These are phyloP conservation scores for Malurus melanocephalus DNA, from an alignment of 2,113 vertebrate genomes.

Conservation along the genomic window DNA sequence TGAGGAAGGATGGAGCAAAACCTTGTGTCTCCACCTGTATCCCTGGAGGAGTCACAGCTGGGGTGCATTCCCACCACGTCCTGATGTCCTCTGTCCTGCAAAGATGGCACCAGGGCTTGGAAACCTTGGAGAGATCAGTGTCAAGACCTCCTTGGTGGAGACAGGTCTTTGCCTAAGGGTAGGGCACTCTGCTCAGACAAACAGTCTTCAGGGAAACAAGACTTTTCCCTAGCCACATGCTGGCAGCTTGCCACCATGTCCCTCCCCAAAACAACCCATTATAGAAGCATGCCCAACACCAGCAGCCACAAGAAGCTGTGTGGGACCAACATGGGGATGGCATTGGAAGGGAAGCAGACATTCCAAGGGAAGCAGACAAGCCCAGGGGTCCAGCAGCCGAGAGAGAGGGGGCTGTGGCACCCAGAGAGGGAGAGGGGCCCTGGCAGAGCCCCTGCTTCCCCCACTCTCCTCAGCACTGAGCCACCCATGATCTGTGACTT, in stretches of 20 bases:
- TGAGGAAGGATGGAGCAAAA: background rate
- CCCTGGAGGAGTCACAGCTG: background rate
- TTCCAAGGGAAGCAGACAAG: background rate
- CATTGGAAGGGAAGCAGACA: too few relatives aligned
- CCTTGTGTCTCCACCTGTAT: background rate
- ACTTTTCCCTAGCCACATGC: background rate
- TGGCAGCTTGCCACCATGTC: background rate
- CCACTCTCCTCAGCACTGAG: fast-evolving
- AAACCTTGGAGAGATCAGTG: fast-evolving
- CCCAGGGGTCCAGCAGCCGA: fast-evolving
- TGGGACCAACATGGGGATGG: fast-evolving
- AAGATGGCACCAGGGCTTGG: background rate
- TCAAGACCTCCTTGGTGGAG: background rate
- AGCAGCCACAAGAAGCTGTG: background rate
- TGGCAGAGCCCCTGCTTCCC: background rate
- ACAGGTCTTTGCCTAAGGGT: background rate
- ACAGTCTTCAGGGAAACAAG: background rate
- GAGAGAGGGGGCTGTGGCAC: background rate
- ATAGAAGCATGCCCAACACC: fast-evolving
- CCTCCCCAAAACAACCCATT: background rate
- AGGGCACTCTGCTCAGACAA: background rate
- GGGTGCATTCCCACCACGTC: background rate
- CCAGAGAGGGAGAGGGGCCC: background rate
- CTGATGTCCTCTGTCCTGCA: background rate
- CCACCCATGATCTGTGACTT: background rate